Percentiles rank a stretch among this genome's conserved stretches.
These are phyloP conservation scores for Belgica antarctica DNA, from an alignment of 2,888 invertebrate genomes.

Conservation along the genomic window DNA sequence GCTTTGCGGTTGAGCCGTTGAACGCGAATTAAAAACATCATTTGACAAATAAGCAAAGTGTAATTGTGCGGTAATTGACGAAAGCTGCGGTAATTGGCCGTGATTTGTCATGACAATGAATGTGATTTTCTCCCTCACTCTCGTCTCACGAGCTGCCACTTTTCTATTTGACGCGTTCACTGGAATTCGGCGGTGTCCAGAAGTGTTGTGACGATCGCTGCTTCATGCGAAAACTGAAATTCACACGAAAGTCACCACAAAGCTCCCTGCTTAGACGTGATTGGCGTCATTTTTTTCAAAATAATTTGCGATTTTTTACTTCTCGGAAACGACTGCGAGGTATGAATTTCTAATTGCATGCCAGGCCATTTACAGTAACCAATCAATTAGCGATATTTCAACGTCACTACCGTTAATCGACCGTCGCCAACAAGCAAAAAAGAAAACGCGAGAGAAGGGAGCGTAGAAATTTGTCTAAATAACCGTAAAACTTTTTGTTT, in stretches of 20 bases:
- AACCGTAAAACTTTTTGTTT: slow-evolving; percentile 15
- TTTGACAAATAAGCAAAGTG: not conserved
- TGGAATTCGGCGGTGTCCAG: not conserved
- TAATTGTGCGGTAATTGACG: slow-evolving; percentile 15
- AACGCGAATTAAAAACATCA: not conserved
- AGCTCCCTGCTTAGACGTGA: no score
- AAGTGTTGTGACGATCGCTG: not conserved
- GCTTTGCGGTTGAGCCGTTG: slow-evolving; percentile 14
- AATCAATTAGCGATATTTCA: slow-evolving; percentile 36
- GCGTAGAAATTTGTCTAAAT: slow-evolving; percentile 36
- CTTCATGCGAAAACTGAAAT: not conserved
- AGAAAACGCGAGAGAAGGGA: slow-evolving; percentile 4
- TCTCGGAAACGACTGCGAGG: not conserved
- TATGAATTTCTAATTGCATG: slow-evolving; percentile 19
- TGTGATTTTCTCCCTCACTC: no score
- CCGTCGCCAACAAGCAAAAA: not conserved
- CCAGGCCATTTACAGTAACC: slow-evolving; percentile 25
- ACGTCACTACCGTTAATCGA: slow-evolving; percentile 32
- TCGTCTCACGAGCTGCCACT: not conserved
- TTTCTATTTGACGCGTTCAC: not conserved
- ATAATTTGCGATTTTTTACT: not conserved
- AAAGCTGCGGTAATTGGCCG: slow-evolving; percentile 27
- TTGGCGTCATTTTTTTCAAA: not conserved
- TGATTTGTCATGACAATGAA: slow-evolving; percentile 33
- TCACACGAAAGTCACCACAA: not conserved